phyloP scores from a whole-genome alignment of 1,140 invertebrate genomes.

The Thaumatotibia leucotreta region DNA sequence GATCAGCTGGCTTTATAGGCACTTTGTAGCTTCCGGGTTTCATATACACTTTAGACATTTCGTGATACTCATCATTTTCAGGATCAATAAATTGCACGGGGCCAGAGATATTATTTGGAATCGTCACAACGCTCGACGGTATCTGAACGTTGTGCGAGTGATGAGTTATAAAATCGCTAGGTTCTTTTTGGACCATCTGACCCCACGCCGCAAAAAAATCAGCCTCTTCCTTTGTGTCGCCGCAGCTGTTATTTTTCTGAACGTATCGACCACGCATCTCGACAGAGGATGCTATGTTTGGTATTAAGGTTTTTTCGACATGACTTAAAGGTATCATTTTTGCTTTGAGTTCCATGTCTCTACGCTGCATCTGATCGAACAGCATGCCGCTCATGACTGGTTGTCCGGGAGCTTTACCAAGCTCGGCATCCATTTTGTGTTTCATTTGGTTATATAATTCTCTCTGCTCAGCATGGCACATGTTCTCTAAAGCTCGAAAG shows the following conservation, averaged over 20 bases:
- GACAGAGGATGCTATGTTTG: constrained; percentile 52
- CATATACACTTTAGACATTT: constrained; percentile 73
- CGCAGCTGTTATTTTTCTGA: constrained; percentile 66
- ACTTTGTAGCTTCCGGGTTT: constrained; percentile 74
- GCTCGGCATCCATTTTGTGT: constrained; percentile 65
- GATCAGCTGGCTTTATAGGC: constrained; percentile 67
- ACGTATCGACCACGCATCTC: constrained; percentile 57
- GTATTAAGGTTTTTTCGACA: constrained; percentile 66
- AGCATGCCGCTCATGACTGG: constrained; percentile 44
- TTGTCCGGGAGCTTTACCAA: constrained; percentile 58
- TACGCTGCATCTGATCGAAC: constrained; percentile 56
- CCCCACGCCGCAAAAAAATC: constrained; percentile 74
- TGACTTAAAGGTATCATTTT: constrained; percentile 72
- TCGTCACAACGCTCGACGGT: constrained; percentile 60
- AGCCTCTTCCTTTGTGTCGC: constrained; percentile 63
- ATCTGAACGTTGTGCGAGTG: constrained; percentile 62
- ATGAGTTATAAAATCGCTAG: constrained; percentile 70
- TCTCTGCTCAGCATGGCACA: constrained; percentile 58
- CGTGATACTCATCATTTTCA: constrained; percentile 72
- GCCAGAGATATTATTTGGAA: constrained; percentile 69
- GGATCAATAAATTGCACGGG: constrained; percentile 70
- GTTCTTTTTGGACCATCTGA: constrained; percentile 73
- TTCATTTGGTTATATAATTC: constrained; percentile 63
- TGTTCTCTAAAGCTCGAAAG: constrained; percentile 54
- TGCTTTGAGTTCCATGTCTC: constrained; percentile 65